Conservation (phyloP, 2,113 vertebrate species). For the Nyctereutes procyonoides region DNA sequence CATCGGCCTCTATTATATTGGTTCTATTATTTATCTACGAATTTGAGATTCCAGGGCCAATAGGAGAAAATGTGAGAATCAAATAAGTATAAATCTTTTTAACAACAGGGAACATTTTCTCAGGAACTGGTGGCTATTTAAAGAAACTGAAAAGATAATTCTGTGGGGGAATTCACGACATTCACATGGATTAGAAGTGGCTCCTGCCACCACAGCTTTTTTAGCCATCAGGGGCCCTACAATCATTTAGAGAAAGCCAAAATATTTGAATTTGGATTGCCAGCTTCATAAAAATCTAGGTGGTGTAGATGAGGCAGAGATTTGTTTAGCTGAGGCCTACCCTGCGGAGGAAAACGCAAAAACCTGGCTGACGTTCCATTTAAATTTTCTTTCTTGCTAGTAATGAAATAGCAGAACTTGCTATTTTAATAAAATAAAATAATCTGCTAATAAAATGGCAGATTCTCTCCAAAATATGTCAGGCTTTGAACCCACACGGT, state of each 20-base stretch:
- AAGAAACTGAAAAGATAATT: neutral
- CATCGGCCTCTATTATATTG: neutral
- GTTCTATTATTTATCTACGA: neutral
- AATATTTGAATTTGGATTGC: slow-evolving; percentile 31
- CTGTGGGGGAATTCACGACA: neutral
- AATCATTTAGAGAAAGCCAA: neutral
- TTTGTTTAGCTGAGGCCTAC: neutral
- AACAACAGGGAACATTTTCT: neutral
- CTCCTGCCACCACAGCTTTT: neutral
- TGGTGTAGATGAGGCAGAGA: neutral
- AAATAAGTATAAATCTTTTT: slow-evolving; percentile 18
- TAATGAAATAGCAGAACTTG: neutral
- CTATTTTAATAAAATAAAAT: no score
- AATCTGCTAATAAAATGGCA: no score
- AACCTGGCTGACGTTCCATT: neutral
- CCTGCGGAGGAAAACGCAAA: neutral
- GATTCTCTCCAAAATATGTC: neutral
- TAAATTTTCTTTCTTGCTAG: neutral
- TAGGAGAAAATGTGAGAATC: neutral
- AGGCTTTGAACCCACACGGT: neutral
- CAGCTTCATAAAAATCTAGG: neutral
- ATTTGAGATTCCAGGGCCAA: neutral
- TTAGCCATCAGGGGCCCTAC: neutral
- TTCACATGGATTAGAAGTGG: neutral
- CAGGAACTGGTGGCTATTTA: neutral